Percentiles rank a stretch among this genome's conserved stretches.
Evolutionary conservation across 2,888 invertebrate species (phyloP).

Genomic region (Brachypterus glaber): DNA sequence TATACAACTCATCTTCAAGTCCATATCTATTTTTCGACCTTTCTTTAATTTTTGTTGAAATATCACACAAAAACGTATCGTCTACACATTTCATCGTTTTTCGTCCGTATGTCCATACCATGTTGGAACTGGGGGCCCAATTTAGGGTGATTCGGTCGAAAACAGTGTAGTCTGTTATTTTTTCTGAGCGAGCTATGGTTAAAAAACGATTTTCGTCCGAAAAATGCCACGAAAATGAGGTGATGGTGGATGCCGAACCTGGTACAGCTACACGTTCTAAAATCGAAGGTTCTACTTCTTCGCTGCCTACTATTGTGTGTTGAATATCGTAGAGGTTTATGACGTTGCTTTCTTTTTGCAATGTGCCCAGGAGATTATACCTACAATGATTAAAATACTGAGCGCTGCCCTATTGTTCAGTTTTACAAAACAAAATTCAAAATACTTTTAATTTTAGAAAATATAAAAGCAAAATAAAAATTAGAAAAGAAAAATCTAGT

Average conservation of each 20-base stretch:
- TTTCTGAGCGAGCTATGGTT: constrained; percentile 52
- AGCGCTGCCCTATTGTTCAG: background rate
- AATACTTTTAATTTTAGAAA: too few relatives aligned
- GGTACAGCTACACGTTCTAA: constrained; percentile 58
- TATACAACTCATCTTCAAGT: constrained; percentile 65
- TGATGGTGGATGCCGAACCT: constrained; percentile 43
- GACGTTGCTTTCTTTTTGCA: constrained; percentile 68
- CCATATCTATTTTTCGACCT: constrained; percentile 70
- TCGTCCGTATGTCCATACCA: constrained; percentile 69
- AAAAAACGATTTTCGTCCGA: constrained; percentile 67
- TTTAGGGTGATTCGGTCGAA: constrained; percentile 73
- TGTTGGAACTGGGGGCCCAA: constrained; percentile 64
- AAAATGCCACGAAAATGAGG: constrained; percentile 84
- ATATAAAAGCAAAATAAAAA: too few relatives aligned
- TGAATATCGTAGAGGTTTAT: constrained; percentile 82
- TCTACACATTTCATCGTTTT: constrained; percentile 52
- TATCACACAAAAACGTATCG: constrained; percentile 50
- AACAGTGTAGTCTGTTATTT: constrained; percentile 64
- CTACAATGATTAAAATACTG: constrained; percentile 39
- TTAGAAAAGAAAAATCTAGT: constrained; percentile 3
- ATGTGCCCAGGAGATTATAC: constrained; percentile 65
- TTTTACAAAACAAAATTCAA: background rate
- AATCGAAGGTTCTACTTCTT: constrained; percentile 66
- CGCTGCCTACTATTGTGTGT: constrained; percentile 55
- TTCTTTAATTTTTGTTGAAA: constrained; percentile 61